Base-by-base conservation (phyloP, 2,888 invertebrate genomes). In the Alsophila aescularia region DNA sequence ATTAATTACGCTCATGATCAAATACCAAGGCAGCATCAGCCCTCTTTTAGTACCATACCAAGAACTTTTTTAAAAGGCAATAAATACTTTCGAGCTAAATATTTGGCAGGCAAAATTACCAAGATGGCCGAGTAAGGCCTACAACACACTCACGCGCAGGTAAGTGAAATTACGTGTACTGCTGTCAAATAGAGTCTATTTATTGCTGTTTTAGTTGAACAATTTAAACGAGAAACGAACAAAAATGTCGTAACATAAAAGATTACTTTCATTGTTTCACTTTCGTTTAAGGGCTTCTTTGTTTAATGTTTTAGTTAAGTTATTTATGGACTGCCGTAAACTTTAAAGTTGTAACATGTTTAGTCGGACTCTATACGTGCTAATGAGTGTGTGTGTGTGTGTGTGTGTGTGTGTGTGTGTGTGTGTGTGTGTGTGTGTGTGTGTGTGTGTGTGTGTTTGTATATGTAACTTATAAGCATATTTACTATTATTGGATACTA, bases 111-210 rank as follows among this genome's bases (percentile, higher is more conserved):
- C 66, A 63, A 73, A 76, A 81, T 81, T 66, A 76, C 65, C 61
- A 43, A 65, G 64, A 75, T 70, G 70, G 60, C 67, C n/a, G 45
- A 21, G n/a, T 54, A 44, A 44, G 24, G 31, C 58, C 50, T 65
- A 83, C 84, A 79, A 66, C 70, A 70, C 74, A 78, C 84, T 84
- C 82, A 72, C 64, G 83, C 82, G 83, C 85, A 81, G 75, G 77
- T 87, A 90, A 90, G 90, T 89, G 83, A 85, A 85, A 77, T 87
- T 89, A 82, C 90, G 72, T 90, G 90, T 90, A 78, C 62, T 67
- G 74, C 78, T 84, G 86, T 85, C 90, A 79, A 78, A 84, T 81
- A 79, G 79, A 72, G 68, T 80, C 81, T 83, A 81, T 90, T 90
- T 89, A 89, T 84, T 72, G 79, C 71, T 72, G 79, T 78, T 85